phyloP scores from a whole-genome alignment of 2,113 vertebrate genomes.

The Sterna hirundo region DNA sequence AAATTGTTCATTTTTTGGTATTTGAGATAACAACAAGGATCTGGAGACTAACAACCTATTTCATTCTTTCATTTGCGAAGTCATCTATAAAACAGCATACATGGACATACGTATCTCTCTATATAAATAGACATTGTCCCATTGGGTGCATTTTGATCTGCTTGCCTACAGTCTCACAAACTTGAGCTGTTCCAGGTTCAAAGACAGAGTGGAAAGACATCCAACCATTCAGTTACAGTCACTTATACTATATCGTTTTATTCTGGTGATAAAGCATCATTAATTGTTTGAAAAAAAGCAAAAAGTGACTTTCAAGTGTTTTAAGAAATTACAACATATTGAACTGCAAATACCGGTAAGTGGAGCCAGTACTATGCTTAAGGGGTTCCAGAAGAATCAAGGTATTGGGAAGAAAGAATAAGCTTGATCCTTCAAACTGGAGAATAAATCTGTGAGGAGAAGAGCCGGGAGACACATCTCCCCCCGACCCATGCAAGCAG shows the following conservation, averaged over 20 bases:
- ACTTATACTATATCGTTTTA: neutral
- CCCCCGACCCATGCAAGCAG: neutral
- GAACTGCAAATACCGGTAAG: neutral
- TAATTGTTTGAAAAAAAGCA: neutral
- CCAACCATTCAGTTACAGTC: neutral
- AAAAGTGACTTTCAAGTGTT: neutral
- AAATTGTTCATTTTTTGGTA: neutral
- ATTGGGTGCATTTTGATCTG: neutral
- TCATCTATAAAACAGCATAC: neutral
- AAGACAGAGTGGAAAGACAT: neutral
- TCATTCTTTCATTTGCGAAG: neutral
- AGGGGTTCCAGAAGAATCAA: neutral
- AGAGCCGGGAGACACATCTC: neutral
- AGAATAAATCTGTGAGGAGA: neutral
- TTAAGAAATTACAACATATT: neutral
- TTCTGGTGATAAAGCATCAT: neutral
- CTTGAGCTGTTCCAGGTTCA: neutral
- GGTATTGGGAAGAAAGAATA: neutral
- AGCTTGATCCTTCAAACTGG: neutral
- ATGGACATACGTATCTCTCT: fast-evolving
- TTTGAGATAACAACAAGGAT: neutral
- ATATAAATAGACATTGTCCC: neutral
- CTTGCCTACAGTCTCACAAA: neutral
- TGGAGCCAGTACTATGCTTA: neutral
- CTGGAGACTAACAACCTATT: neutral